Percentiles rank a stretch among this genome's conserved stretches.
Conservation (phyloP, 2,797 vertebrate genomes). For the Danio kyathit region DNA sequence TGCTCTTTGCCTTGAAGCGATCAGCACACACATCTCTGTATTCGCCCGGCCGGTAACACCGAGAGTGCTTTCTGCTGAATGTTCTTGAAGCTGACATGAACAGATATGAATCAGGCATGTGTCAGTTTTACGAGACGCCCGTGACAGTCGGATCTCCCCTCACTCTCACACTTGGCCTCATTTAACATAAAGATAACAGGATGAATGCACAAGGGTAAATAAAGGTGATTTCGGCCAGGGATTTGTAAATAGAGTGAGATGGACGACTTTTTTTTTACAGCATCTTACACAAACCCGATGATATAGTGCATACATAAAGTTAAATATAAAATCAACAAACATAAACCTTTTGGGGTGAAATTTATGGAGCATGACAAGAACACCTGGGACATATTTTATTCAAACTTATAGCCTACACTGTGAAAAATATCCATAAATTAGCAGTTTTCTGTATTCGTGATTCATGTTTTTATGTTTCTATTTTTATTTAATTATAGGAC, state of each 20-base stretch:
- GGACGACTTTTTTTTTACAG: neutral
- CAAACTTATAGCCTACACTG: neutral
- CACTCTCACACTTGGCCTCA: conserved; percentile 20
- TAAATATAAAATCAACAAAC: neutral
- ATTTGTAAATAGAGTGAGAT: conserved; percentile 28
- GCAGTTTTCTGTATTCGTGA: too few species aligned
- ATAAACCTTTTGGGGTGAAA: neutral
- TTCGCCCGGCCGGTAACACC: neutral
- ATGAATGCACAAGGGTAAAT: conserved; percentile 29
- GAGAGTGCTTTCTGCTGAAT: conserved; percentile 24
- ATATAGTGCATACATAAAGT: neutral
- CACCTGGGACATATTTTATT: neutral
- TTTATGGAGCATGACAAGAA: neutral
- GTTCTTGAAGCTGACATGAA: conserved; percentile 24
- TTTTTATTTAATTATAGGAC: too few species aligned
- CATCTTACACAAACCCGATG: neutral
- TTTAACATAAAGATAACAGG: conserved; percentile 29
- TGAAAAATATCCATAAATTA: too few species aligned
- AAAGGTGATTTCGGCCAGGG: conserved; percentile 24
- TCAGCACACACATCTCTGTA: conserved; percentile 2
- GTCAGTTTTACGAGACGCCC: conserved; percentile 24
- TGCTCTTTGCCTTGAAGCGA: conserved; percentile 21
- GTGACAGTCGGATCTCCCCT: conserved; percentile 15
- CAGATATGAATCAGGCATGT: conserved; percentile 41
- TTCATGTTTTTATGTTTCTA: too few species aligned